Evolutionary conservation across 1,140 invertebrate species (phyloP).

Genomic region (Lithobius niger): DNA sequence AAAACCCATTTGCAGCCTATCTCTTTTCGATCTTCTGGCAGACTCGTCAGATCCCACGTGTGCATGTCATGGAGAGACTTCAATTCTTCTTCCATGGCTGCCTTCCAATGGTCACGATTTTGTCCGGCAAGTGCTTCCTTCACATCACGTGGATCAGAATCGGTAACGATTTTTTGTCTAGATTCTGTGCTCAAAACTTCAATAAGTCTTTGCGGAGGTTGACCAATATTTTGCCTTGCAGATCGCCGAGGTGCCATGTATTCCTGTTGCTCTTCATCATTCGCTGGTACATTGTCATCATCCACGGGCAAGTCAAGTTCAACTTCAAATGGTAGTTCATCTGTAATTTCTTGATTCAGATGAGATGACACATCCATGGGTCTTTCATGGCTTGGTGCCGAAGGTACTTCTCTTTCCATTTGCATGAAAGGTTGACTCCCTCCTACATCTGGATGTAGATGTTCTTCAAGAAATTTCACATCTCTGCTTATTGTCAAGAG

Average conservation of each 20-base stretch:
- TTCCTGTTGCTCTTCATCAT: background rate
- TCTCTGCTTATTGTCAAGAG: background rate
- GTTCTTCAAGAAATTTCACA: background rate
- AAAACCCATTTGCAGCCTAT: constrained; percentile 12
- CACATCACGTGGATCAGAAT: background rate
- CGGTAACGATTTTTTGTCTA: too few relatives aligned
- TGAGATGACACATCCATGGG: too few relatives aligned
- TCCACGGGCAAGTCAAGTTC: background rate
- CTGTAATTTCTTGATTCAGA: too few relatives aligned
- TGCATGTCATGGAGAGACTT: constrained; percentile 9
- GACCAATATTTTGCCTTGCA: background rate
- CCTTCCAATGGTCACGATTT: constrained; percentile 6
- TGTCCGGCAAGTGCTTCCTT: constrained; percentile 1
- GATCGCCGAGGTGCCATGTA: background rate
- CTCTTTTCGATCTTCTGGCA: background rate
- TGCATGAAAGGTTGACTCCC: too few relatives aligned
- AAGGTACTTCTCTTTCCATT: too few relatives aligned
- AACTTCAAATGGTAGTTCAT: background rate
- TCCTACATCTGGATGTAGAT: too few relatives aligned
- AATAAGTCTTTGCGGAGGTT: background rate
- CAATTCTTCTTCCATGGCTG: constrained; percentile 13
- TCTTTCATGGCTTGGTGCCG: too few relatives aligned
- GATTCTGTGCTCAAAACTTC: background rate
- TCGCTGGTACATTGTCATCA: background rate
- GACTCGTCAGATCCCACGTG: constrained; percentile 11